Conservation (phyloP, 1,140 invertebrate genomes). For the Mesaphorura yosii region DNA sequence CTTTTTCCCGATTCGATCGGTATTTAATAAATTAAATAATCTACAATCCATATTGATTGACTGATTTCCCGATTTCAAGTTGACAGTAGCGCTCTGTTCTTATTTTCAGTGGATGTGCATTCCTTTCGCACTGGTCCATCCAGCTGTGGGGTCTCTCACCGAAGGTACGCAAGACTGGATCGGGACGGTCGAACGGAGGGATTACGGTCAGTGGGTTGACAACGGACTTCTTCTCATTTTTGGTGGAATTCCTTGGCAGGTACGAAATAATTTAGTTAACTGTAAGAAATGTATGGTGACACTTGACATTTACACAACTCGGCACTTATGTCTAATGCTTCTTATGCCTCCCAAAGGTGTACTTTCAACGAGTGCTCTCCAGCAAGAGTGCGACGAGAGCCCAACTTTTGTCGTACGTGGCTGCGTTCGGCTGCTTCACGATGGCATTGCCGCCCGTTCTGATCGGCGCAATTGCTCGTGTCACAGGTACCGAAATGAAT, state of each 20-base stretch:
- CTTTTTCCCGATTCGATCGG: neutral
- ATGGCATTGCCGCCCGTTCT: slow-evolving; percentile 62
- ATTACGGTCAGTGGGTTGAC: slow-evolving; percentile 55
- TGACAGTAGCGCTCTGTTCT: neutral
- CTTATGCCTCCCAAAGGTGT: slow-evolving; percentile 49
- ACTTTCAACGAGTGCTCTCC: slow-evolving; percentile 69
- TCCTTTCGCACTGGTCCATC: slow-evolving; percentile 53
- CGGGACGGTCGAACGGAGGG: slow-evolving; percentile 45
- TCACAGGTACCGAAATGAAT: slow-evolving; percentile 42
- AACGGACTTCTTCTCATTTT: slow-evolving; percentile 58
- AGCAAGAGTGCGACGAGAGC: slow-evolving; percentile 57
- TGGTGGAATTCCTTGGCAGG: slow-evolving; percentile 77
- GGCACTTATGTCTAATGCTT: neutral
- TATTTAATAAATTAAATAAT: neutral
- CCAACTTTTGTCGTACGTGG: slow-evolving; percentile 57
- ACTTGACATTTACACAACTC: neutral
- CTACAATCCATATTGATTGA: neutral
- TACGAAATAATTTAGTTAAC: slow-evolving; percentile 34
- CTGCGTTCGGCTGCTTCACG: slow-evolving; percentile 58
- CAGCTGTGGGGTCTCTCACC: slow-evolving; percentile 44
- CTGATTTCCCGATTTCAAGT: neutral
- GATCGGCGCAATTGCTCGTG: slow-evolving; percentile 59
- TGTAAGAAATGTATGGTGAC: neutral
- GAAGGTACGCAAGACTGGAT: slow-evolving; percentile 48
- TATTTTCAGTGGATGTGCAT: slow-evolving; percentile 46